Conservation (phyloP, 2,888 invertebrate species). For the Luperina testacea region DNA sequence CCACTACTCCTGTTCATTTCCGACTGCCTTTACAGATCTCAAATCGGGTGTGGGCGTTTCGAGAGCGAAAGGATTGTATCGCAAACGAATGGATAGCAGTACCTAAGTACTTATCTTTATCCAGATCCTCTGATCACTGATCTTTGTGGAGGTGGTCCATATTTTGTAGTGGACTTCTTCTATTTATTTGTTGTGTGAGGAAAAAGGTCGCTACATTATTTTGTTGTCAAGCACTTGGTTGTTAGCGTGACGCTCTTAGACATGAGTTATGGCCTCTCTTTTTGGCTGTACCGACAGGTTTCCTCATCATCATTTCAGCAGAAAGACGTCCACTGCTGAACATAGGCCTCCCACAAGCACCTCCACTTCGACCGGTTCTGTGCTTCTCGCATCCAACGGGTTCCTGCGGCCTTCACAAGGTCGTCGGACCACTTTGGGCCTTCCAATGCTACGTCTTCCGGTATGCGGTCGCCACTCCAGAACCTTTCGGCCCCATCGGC, state of each 20-base stretch:
- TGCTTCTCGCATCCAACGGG: too few species aligned
- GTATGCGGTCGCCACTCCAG: too few species aligned
- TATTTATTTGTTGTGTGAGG: neutral
- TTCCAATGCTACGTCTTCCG: too few species aligned
- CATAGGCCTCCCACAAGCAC: too few species aligned
- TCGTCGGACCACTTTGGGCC: too few species aligned
- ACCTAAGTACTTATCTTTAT: constrained; percentile 10
- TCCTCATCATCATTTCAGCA: neutral
- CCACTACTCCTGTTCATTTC: constrained; percentile 36
- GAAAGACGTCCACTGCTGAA: too few species aligned
- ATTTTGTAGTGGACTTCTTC: neutral
- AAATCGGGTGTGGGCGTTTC: constrained; percentile 46
- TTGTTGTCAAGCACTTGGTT: neutral
- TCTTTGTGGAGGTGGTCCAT: constrained; percentile 4
- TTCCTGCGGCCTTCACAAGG: too few species aligned
- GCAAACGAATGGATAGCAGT: constrained; percentile 23
- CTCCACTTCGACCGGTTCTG: too few species aligned
- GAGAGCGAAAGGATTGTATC: constrained; percentile 41
- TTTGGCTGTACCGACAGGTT: neutral
- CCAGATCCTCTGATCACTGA: constrained; percentile 37
- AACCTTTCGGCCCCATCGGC: too few species aligned
- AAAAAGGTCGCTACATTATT: neutral
- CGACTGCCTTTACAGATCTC: constrained; percentile 37
- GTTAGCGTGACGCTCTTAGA: neutral
- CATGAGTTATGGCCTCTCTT: neutral